Evolutionary conservation across 2,888 invertebrate genomes (phyloP).

Genomic region (Polymixis lichenea): DNA sequence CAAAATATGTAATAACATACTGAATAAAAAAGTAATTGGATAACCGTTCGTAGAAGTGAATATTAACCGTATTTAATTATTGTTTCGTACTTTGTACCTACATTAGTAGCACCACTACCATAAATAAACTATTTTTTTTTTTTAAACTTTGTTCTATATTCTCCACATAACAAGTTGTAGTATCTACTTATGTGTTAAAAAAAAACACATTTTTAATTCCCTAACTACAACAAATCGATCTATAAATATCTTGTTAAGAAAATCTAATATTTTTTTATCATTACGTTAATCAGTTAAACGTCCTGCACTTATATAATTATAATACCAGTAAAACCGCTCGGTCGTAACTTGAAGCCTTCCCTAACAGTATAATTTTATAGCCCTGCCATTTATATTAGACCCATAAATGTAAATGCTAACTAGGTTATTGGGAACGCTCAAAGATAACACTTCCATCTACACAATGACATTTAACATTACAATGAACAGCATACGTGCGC

Average conservation of each 20-base stretch:
- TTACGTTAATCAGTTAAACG: constrained; percentile 5
- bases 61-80: constrained; percentile 21
- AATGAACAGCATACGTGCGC: constrained; percentile 4
- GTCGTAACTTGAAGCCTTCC: background rate
- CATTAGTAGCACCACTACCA: too few relatives aligned
- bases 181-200: background rate
- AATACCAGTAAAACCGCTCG: constrained; percentile 8
- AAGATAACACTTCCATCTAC: constrained; percentile 18
- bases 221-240: background rate
- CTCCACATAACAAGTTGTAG: background rate
- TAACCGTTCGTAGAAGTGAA: constrained; percentile 11
- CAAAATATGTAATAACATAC: constrained; percentile 14
- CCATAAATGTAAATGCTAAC: constrained; percentile 27
- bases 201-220: background rate
- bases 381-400: constrained; percentile 14
- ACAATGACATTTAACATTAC: background rate
- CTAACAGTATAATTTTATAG: constrained; percentile 37
- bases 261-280: constrained; percentile 3
- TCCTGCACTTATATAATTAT: constrained; percentile 17
- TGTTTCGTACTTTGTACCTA: constrained; percentile 3
- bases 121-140: background rate
- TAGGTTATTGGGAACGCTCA: constrained; percentile 21
- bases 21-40: constrained; percentile 34
- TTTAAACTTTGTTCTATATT: background rate
- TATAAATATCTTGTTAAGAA: background rate